phyloP scores from a whole-genome alignment of 64 coral and sea anemone genomes.

The Cladopsammia gracilis region DNA sequence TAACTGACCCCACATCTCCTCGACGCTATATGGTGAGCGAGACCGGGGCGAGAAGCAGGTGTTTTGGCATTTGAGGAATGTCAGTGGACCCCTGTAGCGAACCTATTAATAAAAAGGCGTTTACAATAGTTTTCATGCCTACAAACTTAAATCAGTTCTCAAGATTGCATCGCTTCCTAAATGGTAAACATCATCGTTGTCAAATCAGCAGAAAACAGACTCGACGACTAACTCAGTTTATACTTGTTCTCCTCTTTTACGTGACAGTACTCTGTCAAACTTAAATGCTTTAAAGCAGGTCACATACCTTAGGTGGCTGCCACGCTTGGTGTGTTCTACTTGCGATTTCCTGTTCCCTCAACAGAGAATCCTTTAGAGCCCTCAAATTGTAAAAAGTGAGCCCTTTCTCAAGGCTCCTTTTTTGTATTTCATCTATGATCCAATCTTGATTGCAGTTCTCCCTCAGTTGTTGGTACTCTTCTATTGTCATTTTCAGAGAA shows the following conservation, averaged over 20 bases:
- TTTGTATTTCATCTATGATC: conserved; percentile 23
- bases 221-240: no score
- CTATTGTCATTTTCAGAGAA: background rate
- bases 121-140: no score
- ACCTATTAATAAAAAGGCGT: no score
- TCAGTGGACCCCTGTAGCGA: background rate
- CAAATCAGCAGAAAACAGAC: no score
- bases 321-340: background rate
- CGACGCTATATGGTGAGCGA: background rate
- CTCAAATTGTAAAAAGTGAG: background rate
- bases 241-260: no score
- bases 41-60: background rate
- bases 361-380: conserved; percentile 6
- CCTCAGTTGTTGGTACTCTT: conserved; percentile 26
- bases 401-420: background rate
- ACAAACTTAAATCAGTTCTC: no score
- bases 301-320: conserved; percentile 34
- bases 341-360: background rate
- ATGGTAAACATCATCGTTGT: no score
- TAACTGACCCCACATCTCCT: conserved; percentile 27
- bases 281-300: background rate
- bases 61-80: background rate
- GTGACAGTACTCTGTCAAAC: no score
- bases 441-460: background rate
- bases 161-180: no score